Percentiles rank a stretch among this genome's conserved stretches.
These are phyloP conservation scores for Psephotus haematonotus DNA, from an alignment of 2,113 vertebrate species.

Conservation along the genomic window DNA sequence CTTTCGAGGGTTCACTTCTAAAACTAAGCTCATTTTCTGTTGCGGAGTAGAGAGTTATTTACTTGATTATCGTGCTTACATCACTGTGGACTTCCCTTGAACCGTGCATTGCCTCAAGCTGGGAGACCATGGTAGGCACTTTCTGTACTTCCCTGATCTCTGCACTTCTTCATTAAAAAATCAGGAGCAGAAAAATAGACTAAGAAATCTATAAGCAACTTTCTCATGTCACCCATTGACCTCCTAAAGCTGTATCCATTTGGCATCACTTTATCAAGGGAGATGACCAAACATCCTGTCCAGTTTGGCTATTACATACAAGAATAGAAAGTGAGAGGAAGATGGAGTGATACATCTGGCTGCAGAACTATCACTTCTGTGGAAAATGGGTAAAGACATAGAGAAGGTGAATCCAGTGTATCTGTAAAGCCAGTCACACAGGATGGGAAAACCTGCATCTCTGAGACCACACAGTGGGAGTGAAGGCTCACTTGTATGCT, in stretches of 20 bases:
- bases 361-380: neutral
- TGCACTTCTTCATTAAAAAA: neutral
- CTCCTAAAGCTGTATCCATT: neutral
- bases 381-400: neutral
- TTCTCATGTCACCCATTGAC: accelerated
- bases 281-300: neutral
- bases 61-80: neutral
- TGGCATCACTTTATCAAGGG: neutral
- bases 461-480: neutral
- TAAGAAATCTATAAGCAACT: neutral
- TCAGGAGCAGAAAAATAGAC: neutral
- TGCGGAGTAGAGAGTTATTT: neutral
- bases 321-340: neutral
- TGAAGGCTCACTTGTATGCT: neutral
- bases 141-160: neutral
- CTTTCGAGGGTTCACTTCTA: neutral
- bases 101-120: neutral
- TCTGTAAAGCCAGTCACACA: neutral
- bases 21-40: neutral
- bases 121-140: neutral
- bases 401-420: neutral
- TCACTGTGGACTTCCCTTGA: neutral
- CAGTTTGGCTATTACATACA: neutral
- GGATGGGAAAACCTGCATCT: neutral
- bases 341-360: neutral